Evolutionary conservation across 2,797 vertebrate genomes (phyloP), one percentile per base, ranked within the genome.

Genomic region (Pangasius krempfi): DNA sequence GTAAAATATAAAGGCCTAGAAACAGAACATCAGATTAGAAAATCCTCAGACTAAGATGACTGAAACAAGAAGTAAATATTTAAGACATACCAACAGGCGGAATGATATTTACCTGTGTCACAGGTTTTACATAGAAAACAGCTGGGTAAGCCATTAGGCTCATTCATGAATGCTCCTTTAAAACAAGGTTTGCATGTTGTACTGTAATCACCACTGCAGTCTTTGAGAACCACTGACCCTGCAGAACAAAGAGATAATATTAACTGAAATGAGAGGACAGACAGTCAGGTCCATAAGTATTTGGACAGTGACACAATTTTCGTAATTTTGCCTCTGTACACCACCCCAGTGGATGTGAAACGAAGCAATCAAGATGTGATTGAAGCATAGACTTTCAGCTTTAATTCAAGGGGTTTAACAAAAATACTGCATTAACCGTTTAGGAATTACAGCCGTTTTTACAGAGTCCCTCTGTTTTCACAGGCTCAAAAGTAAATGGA

Each of bases 61-160:
- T 4, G 2, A 83, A 68, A 66, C 27, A 75, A 60, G 10, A 64
- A 72, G 5, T 27, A 30, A 47, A 54, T n/a, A 16, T 37, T 58
- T 22, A 84, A 16, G 47, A 56, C 5, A 62, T 18, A 18, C 0
- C 44, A 22, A 78, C 0, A 18, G 0, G 56, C 18, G 25, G 20
- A 47, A 64, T 44, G 22, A 27, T 8, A 6, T 81, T 52, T 87
- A 95, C 94, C 91, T 73, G 37, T 3, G 0, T 76, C 62, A 89
- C 94, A 95, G 60, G 60, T 10, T 10, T 22, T 72, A 73, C 94
- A 95, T n/a, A 6, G 0, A 37, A 90, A 82, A 12, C 93, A 94
- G 0, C 0, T 20, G 0, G 0, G 9, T 0, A 91, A 27, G 0
- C 92, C 91, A 16, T 86, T 95, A 4, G 89, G 89, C 18, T 83